phyloP scores from a whole-genome alignment of 2,797 vertebrate species.

The Zalophus californianus region DNA sequence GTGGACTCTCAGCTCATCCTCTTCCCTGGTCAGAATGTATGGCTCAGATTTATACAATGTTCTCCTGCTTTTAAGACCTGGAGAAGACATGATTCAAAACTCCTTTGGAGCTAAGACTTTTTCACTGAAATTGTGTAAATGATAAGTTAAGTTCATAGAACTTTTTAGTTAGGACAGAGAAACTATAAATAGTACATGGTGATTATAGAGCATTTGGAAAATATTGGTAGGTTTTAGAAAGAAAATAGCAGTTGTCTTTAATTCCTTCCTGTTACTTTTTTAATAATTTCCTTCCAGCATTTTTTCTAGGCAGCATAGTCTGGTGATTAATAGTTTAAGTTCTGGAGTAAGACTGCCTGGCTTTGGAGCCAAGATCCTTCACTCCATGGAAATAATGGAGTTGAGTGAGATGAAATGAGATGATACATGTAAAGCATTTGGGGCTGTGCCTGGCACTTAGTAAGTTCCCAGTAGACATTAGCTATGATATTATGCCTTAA shows the following conservation, averaged over 20 bases:
- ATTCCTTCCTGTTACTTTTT: background rate
- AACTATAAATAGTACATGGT: background rate
- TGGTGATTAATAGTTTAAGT: background rate
- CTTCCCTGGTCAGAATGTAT: background rate
- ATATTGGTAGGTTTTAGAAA: background rate
- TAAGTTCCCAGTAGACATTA: background rate
- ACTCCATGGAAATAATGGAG: background rate
- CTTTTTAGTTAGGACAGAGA: background rate
- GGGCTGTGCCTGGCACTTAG: background rate
- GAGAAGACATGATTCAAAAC: background rate
- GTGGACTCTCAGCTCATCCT: background rate
- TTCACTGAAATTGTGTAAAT: conserved; percentile 23
- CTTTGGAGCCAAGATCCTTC: background rate
- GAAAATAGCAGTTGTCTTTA: conserved; percentile 24
- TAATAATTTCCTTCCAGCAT: background rate
- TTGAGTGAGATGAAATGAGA: background rate
- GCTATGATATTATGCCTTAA: background rate
- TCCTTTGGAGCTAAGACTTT: background rate
- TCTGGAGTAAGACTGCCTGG: background rate
- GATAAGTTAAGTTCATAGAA: background rate
- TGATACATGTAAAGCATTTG: background rate
- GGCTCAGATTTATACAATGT: background rate
- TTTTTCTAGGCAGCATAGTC: background rate
- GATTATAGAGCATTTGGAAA: conserved; percentile 15
- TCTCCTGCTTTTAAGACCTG: background rate